Evolutionary conservation across 2,797 vertebrate species (phyloP), one percentile per base, ranked within the genome.

Genomic region (Buceros bicornis): DNA sequence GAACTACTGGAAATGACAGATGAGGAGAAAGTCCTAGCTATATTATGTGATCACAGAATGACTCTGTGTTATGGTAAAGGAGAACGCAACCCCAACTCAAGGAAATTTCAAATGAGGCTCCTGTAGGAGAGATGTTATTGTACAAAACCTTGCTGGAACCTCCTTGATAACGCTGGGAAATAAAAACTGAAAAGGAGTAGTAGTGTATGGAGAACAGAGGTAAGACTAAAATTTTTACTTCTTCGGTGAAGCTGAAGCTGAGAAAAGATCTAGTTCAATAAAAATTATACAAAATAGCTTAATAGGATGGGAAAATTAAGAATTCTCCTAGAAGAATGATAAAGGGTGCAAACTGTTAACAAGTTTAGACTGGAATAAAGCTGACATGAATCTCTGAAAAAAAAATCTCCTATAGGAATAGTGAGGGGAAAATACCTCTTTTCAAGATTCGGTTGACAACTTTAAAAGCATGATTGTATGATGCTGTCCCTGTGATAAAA

Each of bases 1-100:
- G 37, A 91, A 58, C 18, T 26, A 28, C 22, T 90, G 69, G 57
- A 93, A 94, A 91, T 86, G 65, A 91, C 45, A 71, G 53, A 93
- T 69, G 85, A 91, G 45, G 33, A 79, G 45, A 89, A 95, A 74
- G 40, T 51, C 53, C 22, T 82, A 45, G 17, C 7, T 77, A 20
- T 77, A 73, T 70, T 64, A 42, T 64, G 31, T 35, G 57, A 66
- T 76, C 56, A 76, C 43, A 51, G 51, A 76, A 5, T 66, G 66
- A 76, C 37, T 89, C 43, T 18, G 26, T 58, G 22, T 60, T 87
- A 61, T 58, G 62, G 76, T 72, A 76, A 91, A 93, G 29, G 40
- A 70, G n/a, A 87, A 73, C 85, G 21, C 6, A 89, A 69, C 5
- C 4, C 5, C 33, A 84, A 11, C 10, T 73, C 16, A 65, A 93